Conservation (phyloP, 1,140 invertebrate species). For the Pogonus chalceus region DNA sequence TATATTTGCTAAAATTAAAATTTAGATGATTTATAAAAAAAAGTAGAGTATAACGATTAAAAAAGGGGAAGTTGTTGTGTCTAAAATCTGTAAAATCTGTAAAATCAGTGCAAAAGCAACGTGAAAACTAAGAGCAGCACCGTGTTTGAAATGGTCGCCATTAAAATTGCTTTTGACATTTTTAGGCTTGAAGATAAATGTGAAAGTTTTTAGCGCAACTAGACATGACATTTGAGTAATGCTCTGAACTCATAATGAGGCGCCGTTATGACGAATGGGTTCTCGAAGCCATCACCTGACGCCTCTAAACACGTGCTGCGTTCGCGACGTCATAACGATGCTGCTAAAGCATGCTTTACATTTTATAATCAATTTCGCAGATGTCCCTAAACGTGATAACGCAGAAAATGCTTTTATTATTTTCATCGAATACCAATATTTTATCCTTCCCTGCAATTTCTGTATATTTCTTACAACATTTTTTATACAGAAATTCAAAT, state of each 20-base stretch:
- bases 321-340: too few species aligned
- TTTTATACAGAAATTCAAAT: too few species aligned
- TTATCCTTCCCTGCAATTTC: too few species aligned
- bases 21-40: not conserved
- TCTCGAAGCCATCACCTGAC: not conserved
- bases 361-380: too few species aligned
- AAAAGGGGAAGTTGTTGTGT: not conserved
- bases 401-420: too few species aligned
- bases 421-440: too few species aligned
- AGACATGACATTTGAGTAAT: conserved; percentile 4
- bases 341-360: too few species aligned
- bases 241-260: not conserved
- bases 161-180: conserved; percentile 3
- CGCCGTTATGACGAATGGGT: not conserved
- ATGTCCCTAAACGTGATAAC: too few species aligned
- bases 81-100: not conserved
- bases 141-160: not conserved
- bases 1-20: not conserved
- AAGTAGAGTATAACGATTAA: not conserved
- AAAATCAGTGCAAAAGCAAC: not conserved
- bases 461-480: too few species aligned
- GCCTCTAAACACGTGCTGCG: too few species aligned
- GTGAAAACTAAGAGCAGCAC: not conserved
- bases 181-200: conserved; percentile 4
- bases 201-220: conserved; percentile 1